A percentile compares a stretch with the other conserved stretches of the same genome.
These are phyloP conservation scores for Pantherophis guttatus DNA, from an alignment of 2,113 vertebrate genomes.

Conservation along the genomic window DNA sequence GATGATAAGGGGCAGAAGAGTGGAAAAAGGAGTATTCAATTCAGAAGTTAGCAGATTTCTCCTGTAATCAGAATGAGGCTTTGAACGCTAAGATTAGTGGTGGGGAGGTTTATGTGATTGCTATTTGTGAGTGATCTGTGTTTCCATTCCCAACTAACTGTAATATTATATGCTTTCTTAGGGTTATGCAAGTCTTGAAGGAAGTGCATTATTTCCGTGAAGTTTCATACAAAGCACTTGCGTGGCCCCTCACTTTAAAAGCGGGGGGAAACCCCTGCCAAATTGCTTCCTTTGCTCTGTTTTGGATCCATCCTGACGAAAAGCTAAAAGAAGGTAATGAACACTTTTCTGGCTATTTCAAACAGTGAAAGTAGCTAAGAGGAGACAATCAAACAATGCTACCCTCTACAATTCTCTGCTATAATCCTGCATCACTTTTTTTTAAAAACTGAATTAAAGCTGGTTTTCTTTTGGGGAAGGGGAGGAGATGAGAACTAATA, in stretches of 20 bases:
- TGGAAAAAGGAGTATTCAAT: neutral
- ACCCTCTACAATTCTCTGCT: neutral
- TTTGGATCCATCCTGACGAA: neutral
- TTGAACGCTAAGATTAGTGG: neutral
- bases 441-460: neutral
- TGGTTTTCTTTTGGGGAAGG: neutral
- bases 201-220: neutral
- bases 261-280: neutral
- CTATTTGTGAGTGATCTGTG: neutral
- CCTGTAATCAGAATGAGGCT: neutral
- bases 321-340: neutral
- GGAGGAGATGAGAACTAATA: neutral
- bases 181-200: neutral
- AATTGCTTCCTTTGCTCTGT: neutral
- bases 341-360: neutral
- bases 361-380: neutral
- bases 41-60: neutral
- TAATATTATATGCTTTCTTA: neutral
- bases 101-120: neutral
- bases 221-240: neutral
- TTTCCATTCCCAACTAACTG: neutral
- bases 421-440: neutral
- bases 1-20: neutral
- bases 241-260: neutral
- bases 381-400: neutral